Evolutionary conservation across 2,888 invertebrate species (phyloP).

Genomic region (Gari tellinella): DNA sequence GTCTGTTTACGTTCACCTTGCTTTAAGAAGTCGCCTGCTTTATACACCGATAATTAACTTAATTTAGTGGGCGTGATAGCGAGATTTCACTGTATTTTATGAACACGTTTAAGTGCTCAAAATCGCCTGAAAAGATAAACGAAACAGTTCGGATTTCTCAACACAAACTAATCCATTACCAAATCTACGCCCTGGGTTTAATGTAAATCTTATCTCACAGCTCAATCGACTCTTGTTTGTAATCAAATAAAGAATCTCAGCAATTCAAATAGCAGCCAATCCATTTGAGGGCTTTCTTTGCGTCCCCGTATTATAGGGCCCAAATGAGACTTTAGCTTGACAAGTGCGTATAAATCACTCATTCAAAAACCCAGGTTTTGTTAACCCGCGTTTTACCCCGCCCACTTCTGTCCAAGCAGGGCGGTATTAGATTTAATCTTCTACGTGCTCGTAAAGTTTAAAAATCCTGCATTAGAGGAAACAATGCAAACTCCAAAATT

Average conservation of each 20-base stretch:
- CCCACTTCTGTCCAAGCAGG: slow-evolving; percentile 33
- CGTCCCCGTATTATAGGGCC: background rate
- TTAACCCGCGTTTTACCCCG: slow-evolving; percentile 22
- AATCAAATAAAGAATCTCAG: background rate
- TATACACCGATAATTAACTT: no score
- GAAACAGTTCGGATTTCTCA: no score
- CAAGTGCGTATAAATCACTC: slow-evolving; percentile 44
- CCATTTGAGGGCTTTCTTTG: background rate
- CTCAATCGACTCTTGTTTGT: slow-evolving; percentile 1
- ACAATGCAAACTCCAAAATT: no score
- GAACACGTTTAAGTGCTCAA: no score
- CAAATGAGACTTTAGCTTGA: slow-evolving; percentile 47
- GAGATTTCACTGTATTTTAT: no score
- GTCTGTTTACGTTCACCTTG: no score
- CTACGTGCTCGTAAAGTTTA: background rate
- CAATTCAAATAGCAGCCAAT: slow-evolving; percentile 10
- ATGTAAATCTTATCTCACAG: slow-evolving; percentile 3
- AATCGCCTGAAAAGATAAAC: no score
- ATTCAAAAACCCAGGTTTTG: slow-evolving; percentile 20
- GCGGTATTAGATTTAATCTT: slow-evolving; percentile 27
- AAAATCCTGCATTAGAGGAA: background rate
- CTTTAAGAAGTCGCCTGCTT: no score
- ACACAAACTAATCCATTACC: no score
- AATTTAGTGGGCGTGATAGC: no score
- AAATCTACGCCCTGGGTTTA: no score